Conservation (phyloP, 2,113 vertebrate species). For the Aptenodytes forsteri region DNA sequence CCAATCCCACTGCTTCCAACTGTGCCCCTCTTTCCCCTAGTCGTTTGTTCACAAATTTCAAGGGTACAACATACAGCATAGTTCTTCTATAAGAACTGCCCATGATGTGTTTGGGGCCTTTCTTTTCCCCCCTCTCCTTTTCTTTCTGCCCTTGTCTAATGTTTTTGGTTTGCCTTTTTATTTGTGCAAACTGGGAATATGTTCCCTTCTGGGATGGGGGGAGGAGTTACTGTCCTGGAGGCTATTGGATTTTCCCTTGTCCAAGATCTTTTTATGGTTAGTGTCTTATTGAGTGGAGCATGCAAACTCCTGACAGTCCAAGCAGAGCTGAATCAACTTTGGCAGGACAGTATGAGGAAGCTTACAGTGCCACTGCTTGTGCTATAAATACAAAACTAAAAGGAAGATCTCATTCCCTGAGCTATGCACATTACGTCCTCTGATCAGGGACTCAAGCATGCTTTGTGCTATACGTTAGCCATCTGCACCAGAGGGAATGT, state of each 20-base stretch:
- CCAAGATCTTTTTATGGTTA: background rate
- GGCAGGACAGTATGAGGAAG: background rate
- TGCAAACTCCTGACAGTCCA: background rate
- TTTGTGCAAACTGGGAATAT: background rate
- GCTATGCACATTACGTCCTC: background rate
- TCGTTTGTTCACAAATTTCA: background rate
- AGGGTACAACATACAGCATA: background rate
- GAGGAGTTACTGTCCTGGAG: background rate
- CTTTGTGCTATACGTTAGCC: background rate
- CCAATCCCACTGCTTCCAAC: background rate
- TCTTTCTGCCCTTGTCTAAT: background rate
- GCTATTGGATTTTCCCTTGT: background rate
- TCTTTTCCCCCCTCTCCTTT: background rate
- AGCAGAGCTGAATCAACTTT: background rate
- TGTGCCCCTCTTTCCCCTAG: background rate
- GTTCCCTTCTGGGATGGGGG: background rate
- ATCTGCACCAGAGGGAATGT: slow-evolving; percentile 11
- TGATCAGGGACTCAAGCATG: background rate
- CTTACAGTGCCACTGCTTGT: background rate
- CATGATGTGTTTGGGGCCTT: background rate
- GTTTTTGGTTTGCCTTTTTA: background rate
- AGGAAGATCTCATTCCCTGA: background rate
- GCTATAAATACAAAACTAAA: background rate
- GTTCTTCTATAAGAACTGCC: background rate
- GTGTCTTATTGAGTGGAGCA: background rate